A percentile compares a stretch with the other conserved stretches of the same genome.
phyloP scores from a whole-genome alignment of 2,888 invertebrate species.

The Dynastes tityus region DNA sequence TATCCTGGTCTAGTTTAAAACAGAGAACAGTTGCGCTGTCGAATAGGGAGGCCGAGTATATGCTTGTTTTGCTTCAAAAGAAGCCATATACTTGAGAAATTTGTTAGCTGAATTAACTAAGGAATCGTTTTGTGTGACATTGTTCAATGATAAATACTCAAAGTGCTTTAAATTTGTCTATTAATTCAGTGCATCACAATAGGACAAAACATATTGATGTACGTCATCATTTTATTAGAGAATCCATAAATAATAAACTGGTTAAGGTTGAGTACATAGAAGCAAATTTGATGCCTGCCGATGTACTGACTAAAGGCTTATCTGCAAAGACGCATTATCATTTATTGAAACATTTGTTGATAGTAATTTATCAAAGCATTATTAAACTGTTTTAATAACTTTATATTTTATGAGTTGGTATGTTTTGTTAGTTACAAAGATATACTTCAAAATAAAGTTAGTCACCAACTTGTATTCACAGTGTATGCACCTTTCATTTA shows the following conservation, averaged over 20 bases:
- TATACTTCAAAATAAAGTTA: no score
- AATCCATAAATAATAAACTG: slow-evolving; percentile 47
- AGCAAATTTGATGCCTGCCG: slow-evolving; percentile 42
- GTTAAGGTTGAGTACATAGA: slow-evolving; percentile 51
- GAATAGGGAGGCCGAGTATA: slow-evolving; percentile 61
- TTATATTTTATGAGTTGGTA: no score
- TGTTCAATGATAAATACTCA: slow-evolving; percentile 37
- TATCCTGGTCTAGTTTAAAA: slow-evolving; percentile 61
- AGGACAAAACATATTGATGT: slow-evolving; percentile 57
- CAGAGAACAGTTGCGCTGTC: slow-evolving; percentile 62
- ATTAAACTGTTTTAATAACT: no score
- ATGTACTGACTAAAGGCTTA: neutral
- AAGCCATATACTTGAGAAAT: slow-evolving; percentile 54
- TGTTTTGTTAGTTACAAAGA: no score
- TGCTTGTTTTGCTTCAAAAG: slow-evolving; percentile 59
- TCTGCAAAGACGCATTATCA: no score
- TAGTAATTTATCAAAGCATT: no score
- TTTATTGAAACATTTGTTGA: no score
- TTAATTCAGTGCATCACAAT: slow-evolving; percentile 41
- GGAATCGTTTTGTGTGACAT: neutral
- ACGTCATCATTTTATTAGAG: slow-evolving; percentile 54
- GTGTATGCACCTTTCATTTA: no score
- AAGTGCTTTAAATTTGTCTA: slow-evolving; percentile 41
- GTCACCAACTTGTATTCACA: no score
- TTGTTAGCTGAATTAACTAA: slow-evolving; percentile 22